phyloP scores from a whole-genome alignment of 2,888 invertebrate genomes.

The Pseudococcus longispinus region DNA sequence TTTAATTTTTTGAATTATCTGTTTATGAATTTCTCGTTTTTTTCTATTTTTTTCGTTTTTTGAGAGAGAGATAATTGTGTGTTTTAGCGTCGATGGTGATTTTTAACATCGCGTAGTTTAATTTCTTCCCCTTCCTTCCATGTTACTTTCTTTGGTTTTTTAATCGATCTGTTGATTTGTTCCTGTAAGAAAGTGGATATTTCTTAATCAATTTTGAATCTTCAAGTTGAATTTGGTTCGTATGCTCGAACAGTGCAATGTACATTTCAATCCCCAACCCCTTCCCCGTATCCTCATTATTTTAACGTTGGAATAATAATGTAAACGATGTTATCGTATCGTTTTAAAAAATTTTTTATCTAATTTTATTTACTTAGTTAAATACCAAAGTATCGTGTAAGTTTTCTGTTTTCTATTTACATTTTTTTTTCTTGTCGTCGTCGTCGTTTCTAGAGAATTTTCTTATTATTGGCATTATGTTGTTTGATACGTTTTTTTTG shows the following conservation, averaged over 20 bases:
- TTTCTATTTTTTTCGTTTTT: neutral
- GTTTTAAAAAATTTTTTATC: neutral
- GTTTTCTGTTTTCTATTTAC: neutral
- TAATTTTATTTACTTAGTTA: slow-evolving; percentile 13
- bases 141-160: neutral
- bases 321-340: neutral
- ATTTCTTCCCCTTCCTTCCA: neutral
- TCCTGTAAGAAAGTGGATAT: too few relatives aligned
- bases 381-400: slow-evolving; percentile 41
- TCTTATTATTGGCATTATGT: neutral
- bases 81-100: neutral
- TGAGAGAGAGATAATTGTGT: neutral
- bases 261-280: neutral
- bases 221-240: too few relatives aligned
- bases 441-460: neutral
- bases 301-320: neutral
- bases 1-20: neutral
- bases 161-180: neutral
- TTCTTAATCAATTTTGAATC: too few relatives aligned
- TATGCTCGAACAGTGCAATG: neutral
- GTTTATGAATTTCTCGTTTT: neutral
- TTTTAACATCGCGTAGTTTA: neutral
- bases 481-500: neutral
- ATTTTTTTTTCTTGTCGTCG: neutral
- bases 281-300: neutral